Evolutionary conservation across 1,140 invertebrate species (phyloP), one percentile per base, ranked within the genome.

Genomic region (Parasteatoda tepidariorum): DNA sequence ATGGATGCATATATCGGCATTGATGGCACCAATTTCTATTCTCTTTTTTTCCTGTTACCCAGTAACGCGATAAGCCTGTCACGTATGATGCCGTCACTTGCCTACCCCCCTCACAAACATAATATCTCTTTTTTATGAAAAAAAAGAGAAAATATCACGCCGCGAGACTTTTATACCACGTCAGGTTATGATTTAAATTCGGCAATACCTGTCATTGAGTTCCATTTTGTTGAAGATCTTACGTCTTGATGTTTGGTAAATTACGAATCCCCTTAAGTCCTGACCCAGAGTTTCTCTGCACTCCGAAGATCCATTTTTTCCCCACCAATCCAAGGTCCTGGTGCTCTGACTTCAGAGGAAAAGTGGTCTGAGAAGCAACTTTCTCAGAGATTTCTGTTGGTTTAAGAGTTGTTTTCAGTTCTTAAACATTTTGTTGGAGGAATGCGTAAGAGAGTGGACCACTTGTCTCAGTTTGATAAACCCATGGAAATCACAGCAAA

Each of bases 141-240:
- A 68, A 68, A 66, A 67, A 68, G 73, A 34, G 24, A 64, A 67
- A 79, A 68, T 79, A 79, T 79, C 73, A 54, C 33, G 34, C 34
- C 31, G 26, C 54, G 13, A 48, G 28, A 61, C 71, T 74, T 74
- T 74, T 74, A 74, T 64, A 76, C 76, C 66, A 41, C 78, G 67
- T 71, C 78, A 82, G 66, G 78, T 82, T 82, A 82, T 82, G 78
- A 82, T 82, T 82, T 82, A 82, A 70, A 82, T 82, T 59, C 78
- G 54, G 78, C 78, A 82, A 82, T 82, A 82, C 66, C 78, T 82
- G 78, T 82, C 78, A 82, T 70, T 71, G 78, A 62, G 66, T 71
- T 61, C 66, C 78, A 71, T 82, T 71, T 70, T 30, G 54, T 61
- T 82, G 78, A 82, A 71, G 78, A 82, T 82, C 78, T 82, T 70